Percentiles rank a stretch among this genome's conserved stretches.
phyloP scores from a whole-genome alignment of 2,113 vertebrate species.

The Zapornia atra region DNA sequence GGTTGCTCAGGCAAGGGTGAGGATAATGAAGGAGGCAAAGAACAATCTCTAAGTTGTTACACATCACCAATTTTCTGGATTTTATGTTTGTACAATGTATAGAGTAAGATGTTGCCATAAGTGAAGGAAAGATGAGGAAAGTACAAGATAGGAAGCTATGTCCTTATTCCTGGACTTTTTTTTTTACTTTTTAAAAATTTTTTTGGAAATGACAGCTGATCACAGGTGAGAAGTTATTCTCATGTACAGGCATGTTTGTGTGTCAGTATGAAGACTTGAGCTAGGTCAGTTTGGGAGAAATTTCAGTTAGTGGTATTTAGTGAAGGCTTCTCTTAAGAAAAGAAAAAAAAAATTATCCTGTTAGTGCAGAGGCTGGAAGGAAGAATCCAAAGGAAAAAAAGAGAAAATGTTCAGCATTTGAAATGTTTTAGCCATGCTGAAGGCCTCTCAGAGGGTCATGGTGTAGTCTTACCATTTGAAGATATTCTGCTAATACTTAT shows the following conservation, averaged over 20 bases:
- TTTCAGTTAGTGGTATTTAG: background rate
- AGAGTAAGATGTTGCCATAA: background rate
- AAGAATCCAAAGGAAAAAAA: background rate
- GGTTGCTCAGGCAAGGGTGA: background rate
- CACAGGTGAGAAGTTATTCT: background rate
- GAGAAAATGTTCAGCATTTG: background rate
- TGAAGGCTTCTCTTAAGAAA: background rate
- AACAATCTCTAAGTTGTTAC: background rate
- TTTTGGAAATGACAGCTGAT: background rate
- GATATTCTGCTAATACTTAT: background rate
- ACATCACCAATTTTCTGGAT: background rate
- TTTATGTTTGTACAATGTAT: background rate
- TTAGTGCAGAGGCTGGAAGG: background rate
- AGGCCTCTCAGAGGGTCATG: background rate
- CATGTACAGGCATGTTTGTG: rapidly evolving
- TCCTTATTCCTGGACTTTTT: background rate
- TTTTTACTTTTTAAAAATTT: background rate
- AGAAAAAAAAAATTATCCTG: background rate
- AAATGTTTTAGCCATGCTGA: background rate
- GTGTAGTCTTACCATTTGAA: background rate
- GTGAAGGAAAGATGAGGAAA: background rate
- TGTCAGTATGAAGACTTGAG: background rate
- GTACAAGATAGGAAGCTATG: background rate
- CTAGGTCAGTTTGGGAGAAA: background rate
- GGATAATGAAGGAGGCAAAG: background rate